These are phyloP conservation scores for Chelonus formosanus DNA, from an alignment of 2,888 invertebrate genomes.

Conservation along the genomic window DNA sequence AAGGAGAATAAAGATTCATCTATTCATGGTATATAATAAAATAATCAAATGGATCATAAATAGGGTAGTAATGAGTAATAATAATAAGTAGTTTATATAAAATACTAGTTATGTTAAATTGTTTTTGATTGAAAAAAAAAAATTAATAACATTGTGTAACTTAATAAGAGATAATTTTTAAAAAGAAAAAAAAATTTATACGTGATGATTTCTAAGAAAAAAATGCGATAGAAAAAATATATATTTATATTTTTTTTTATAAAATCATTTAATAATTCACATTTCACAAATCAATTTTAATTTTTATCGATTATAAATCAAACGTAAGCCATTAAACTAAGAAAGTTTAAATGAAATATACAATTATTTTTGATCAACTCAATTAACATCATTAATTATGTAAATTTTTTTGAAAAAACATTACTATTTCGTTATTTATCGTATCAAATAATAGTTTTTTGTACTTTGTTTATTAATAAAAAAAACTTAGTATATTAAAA, in stretches of 20 bases:
- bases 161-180: neutral
- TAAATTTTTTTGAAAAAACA: slow-evolving; percentile 32
- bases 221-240: slow-evolving; percentile 11
- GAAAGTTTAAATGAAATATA: slow-evolving; percentile 23
- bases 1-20: too few relatives aligned
- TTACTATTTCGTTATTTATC: slow-evolving; percentile 4
- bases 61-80: too few relatives aligned
- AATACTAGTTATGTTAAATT: too few relatives aligned
- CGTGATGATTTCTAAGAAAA: slow-evolving; percentile 18
- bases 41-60: too few relatives aligned
- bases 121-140: too few relatives aligned
- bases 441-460: too few relatives aligned
- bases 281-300: slow-evolving; percentile 42
- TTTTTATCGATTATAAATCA: slow-evolving; percentile 32
- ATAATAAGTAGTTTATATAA: too few relatives aligned
- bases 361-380: slow-evolving; percentile 35
- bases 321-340: too few relatives aligned
- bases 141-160: too few relatives aligned
- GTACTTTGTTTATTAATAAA: too few relatives aligned
- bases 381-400: slow-evolving; percentile 21
- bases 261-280: slow-evolving; percentile 47
- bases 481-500: neutral
- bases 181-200: slow-evolving; percentile 20
- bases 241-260: slow-evolving; percentile 31
- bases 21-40: too few relatives aligned